Percentiles rank a stretch among this genome's conserved stretches.
These are phyloP conservation scores for Epinotia bilunana DNA, from an alignment of 2,888 invertebrate species.

Conservation along the genomic window DNA sequence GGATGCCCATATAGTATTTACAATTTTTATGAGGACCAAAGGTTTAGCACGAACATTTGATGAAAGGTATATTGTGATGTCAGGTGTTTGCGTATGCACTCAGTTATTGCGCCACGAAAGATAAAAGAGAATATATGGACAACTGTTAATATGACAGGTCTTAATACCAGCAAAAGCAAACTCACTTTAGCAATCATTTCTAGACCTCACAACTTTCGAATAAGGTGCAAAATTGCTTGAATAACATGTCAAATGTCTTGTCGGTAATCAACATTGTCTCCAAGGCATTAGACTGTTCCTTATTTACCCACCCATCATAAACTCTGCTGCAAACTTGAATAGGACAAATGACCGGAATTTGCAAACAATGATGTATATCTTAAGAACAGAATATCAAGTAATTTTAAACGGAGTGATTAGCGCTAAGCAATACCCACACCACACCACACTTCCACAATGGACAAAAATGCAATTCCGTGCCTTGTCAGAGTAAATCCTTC, in stretches of 20 bases:
- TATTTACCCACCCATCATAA: constrained; percentile 13
- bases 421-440: constrained; percentile 55
- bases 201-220: neutral
- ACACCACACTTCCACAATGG: constrained; percentile 65
- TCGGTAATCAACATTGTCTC: constrained; percentile 1
- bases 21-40: neutral
- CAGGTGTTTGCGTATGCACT: neutral
- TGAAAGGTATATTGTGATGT: neutral
- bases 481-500: constrained; percentile 75
- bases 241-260: neutral
- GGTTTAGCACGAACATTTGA: neutral
- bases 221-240: neutral
- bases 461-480: constrained; percentile 74
- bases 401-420: constrained; percentile 53
- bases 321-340: neutral
- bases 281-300: neutral
- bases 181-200: neutral
- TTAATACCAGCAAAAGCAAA: neutral
- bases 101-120: constrained; percentile 17
- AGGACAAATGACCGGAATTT: neutral
- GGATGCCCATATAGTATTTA: too few species aligned
- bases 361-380: neutral
- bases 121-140: constrained; percentile 3
- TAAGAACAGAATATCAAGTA: neutral
- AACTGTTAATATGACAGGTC: constrained; percentile 8